Evolutionary conservation across 2,113 vertebrate genomes (phyloP), one percentile per base, ranked within the genome.

Genomic region (Nerophis lumbriciformis): DNA sequence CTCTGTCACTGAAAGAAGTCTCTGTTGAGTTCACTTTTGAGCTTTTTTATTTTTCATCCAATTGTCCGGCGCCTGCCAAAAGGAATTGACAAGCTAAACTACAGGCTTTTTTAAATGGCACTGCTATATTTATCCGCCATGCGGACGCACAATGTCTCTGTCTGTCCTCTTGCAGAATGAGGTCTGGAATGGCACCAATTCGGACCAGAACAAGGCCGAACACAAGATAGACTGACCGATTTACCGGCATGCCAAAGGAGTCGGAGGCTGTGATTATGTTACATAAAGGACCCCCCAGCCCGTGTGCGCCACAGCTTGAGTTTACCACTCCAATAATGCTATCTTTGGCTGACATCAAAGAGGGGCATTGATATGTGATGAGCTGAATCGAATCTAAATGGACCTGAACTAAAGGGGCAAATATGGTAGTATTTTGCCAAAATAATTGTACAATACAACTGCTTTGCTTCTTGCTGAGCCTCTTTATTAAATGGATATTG

Each of bases 101-200:
- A 72, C 63, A 65, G 73, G 63, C 59, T 62, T 56, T 78, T 79
- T 58, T 75, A 72, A 86, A 87, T 82, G 83, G 82, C 80, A 84
- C 3, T 28, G 68, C 77, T 85, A 87, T 76, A 85, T 86, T 86
- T 85, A 84, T 65, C 79, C 53, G 47, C 60, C 21, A 67, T 19
- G 38, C 12, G 70, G 73, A 76, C 78, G 71, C 79, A 79, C 71
- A 66, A 71, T 50, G 68, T 72, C 77, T 83, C 75, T 75, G 78
- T 80, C 75, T 74, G 80, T 82, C 75, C 77, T 75, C 76, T 81
- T 81, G 68, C 78, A 87, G 83, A 87, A 83, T 72, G 72, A 76
- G 75, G 69, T 82, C 79, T 84, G 82, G 83, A 85, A 81, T 64
- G 68, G 66, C 65, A 85, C 80, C 82, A 84, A 64, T 52, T 65